phyloP scores from a whole-genome alignment of 2,797 vertebrate species.

The Alfaro cultratus region DNA sequence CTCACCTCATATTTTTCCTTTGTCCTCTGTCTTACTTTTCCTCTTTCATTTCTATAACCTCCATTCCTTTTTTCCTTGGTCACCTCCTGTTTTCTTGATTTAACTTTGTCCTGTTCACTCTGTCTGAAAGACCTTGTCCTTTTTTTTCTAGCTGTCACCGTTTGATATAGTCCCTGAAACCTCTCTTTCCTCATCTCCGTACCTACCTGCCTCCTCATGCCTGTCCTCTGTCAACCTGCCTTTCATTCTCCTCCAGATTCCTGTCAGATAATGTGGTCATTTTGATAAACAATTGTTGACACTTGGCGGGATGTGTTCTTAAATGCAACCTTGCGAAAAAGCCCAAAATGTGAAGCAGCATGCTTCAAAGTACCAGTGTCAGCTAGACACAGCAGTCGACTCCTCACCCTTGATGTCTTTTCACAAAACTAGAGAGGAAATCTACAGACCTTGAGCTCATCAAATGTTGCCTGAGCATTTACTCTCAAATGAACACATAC shows the following conservation, averaged over 20 bases:
- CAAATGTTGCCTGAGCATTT: slow-evolving; percentile 14
- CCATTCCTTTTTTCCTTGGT: slow-evolving; percentile 17
- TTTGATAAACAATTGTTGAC: slow-evolving; percentile 57
- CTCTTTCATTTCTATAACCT: slow-evolving; percentile 42
- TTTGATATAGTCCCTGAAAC: slow-evolving; percentile 43
- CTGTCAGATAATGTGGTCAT: slow-evolving; percentile 46
- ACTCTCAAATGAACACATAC: not conserved
- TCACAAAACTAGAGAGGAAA: slow-evolving; percentile 20
- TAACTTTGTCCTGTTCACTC: slow-evolving; percentile 16
- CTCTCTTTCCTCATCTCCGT: slow-evolving; percentile 23
- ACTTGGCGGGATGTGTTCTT: slow-evolving; percentile 47
- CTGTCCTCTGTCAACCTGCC: slow-evolving; percentile 5
- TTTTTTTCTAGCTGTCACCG: slow-evolving; percentile 44
- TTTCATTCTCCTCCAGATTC: slow-evolving; percentile 16
- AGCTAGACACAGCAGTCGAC: slow-evolving; percentile 19
- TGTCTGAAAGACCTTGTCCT: slow-evolving; percentile 13
- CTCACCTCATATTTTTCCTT: slow-evolving; percentile 15
- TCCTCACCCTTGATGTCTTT: slow-evolving; percentile 21
- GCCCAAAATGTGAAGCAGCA: slow-evolving; percentile 36
- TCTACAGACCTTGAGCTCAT: slow-evolving; percentile 39
- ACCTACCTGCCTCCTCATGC: slow-evolving; percentile 4
- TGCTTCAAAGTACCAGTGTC: slow-evolving; percentile 3
- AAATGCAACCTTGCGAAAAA: slow-evolving; percentile 51
- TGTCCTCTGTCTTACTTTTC: slow-evolving; percentile 40
- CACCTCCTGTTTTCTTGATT: slow-evolving; percentile 34